Percentiles rank a stretch among this genome's conserved stretches.
These are phyloP conservation scores for Smutsia temminckii DNA, from an alignment of 2,797 vertebrate genomes.

Conservation along the genomic window DNA sequence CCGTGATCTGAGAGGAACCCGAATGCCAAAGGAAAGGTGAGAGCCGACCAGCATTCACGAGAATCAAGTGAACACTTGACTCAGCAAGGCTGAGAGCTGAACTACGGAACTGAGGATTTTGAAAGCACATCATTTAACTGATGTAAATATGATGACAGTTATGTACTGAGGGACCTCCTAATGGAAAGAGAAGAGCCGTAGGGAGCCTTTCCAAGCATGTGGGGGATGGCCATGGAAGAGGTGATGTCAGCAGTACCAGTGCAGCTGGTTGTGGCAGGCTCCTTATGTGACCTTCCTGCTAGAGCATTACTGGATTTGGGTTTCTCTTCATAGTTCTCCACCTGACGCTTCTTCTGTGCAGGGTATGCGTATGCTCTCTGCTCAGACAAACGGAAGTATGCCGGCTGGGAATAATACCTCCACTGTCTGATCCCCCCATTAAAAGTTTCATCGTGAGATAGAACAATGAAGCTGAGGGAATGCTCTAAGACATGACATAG, in stretches of 20 bases:
- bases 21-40: neutral
- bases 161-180: neutral
- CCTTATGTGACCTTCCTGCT: neutral
- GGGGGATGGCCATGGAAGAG: neutral
- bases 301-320: neutral
- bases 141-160: neutral
- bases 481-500: neutral
- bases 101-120: neutral
- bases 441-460: neutral
- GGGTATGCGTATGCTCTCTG: accelerated
- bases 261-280: accelerated
- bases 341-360: neutral
- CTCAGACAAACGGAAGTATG: neutral
- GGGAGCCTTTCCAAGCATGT: neutral
- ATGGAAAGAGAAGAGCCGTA: neutral
- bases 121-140: neutral
- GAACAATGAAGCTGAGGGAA: neutral
- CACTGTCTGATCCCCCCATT: neutral
- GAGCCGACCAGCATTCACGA: neutral
- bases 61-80: neutral
- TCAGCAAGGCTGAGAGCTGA: neutral
- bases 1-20: too few species aligned
- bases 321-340: neutral
- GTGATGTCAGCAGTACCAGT: too few species aligned
- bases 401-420: neutral